phyloP scores from a whole-genome alignment of 2,113 vertebrate genomes.

The Etheostoma cragini region DNA sequence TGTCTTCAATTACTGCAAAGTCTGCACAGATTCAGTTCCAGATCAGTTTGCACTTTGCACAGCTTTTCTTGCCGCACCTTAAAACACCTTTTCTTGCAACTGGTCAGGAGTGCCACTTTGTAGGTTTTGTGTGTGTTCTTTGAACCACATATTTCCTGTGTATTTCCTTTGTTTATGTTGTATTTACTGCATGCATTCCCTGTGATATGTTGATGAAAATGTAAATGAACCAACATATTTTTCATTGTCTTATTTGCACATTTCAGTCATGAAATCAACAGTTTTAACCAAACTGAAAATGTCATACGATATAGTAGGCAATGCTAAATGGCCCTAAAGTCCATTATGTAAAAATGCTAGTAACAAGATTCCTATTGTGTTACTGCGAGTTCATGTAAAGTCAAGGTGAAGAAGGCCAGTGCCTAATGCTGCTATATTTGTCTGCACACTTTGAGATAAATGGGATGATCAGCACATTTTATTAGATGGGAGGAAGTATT shows the following conservation, averaged over 20 bases:
- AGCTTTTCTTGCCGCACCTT: neutral
- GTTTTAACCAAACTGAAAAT: neutral
- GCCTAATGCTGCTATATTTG: neutral
- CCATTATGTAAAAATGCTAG: neutral
- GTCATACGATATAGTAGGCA: neutral
- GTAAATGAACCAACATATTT: neutral
- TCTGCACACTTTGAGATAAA: neutral
- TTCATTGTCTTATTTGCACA: neutral
- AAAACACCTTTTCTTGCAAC: neutral
- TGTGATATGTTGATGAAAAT: neutral
- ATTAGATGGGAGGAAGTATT: neutral
- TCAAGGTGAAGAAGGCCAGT: neutral
- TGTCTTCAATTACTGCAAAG: neutral
- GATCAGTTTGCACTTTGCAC: neutral
- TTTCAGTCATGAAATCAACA: neutral
- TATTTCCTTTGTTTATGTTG: neutral
- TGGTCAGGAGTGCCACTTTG: neutral
- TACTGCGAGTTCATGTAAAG: neutral
- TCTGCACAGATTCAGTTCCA: neutral
- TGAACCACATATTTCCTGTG: neutral
- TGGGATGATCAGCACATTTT: neutral
- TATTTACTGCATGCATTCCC: neutral
- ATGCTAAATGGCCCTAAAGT: neutral
- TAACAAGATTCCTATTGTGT: neutral
- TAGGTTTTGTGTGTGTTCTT: neutral